Evolutionary conservation across 2,888 invertebrate species (phyloP).

Genomic region (Altica lythri): DNA sequence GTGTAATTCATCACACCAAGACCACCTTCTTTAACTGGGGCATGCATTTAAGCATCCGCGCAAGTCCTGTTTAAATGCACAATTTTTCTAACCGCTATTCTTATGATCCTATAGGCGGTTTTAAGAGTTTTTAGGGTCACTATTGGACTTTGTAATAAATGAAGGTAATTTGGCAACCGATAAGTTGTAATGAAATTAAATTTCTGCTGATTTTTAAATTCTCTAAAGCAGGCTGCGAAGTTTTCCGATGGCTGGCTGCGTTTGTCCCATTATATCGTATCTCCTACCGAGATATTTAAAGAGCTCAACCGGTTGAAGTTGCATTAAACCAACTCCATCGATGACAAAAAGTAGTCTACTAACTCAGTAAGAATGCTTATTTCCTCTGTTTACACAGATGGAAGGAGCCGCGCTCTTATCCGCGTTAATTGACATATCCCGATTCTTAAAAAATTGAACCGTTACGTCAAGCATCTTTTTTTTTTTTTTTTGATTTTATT

Average conservation of each 20-base stretch:
- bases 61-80: neutral
- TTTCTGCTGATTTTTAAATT: neutral
- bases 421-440: neutral
- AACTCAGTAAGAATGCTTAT: neutral
- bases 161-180: neutral
- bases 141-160: slow-evolving; percentile 7
- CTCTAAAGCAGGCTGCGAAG: neutral
- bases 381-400: neutral
- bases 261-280: neutral
- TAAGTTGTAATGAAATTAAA: neutral
- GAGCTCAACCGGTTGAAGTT: neutral
- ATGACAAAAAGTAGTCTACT: neutral
- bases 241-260: neutral
- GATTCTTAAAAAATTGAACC: neutral
- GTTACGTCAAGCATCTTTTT: no score
- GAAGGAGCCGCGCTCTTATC: neutral
- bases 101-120: neutral
- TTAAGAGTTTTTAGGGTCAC: slow-evolving; percentile 20
- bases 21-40: neutral
- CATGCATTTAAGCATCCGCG: neutral
- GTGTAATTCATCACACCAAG: neutral
- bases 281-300: slow-evolving; percentile 3
- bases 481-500: no score
- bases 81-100: neutral
- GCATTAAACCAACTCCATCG: neutral